Percentiles rank a stretch among this genome's conserved stretches.
Evolutionary conservation across 2,797 vertebrate species (phyloP).

Genomic region (Sternotherus odoratus): DNA sequence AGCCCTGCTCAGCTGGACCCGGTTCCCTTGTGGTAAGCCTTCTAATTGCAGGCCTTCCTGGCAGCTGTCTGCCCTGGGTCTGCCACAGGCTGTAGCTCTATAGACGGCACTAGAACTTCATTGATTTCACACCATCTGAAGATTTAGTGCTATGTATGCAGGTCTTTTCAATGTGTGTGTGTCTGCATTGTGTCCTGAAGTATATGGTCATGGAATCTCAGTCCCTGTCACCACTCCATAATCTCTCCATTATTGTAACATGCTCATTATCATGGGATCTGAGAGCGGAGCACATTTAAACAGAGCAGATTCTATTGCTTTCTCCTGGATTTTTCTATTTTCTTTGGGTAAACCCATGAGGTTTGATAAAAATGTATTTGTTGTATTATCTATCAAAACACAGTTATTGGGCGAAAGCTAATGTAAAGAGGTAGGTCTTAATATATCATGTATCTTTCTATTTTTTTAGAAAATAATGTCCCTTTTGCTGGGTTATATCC

Average conservation of each 20-base stretch:
- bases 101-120: not conserved
- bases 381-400: not conserved
- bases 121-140: not conserved
- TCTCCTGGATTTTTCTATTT: not conserved
- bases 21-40: too few species aligned
- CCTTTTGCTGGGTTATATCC: conserved; percentile 14
- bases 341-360: not conserved
- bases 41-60: too few species aligned
- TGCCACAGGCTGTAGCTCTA: not conserved
- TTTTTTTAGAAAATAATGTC: not conserved
- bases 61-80: too few species aligned
- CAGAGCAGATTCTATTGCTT: not conserved
- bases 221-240: not conserved
- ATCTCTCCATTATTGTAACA: not conserved
- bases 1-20: too few species aligned
- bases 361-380: not conserved
- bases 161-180: not conserved
- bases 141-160: not conserved
- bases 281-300: not conserved
- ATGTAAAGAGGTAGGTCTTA: not conserved
- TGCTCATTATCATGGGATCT: not conserved
- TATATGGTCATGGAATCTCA: not conserved
- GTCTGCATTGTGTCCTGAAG: not conserved
- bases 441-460: not conserved
- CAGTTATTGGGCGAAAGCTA: not conserved